A percentile compares a stretch with the other conserved stretches of the same genome.
Conservation (phyloP, 2,888 invertebrate species). For the Nomada hirtipes region DNA sequence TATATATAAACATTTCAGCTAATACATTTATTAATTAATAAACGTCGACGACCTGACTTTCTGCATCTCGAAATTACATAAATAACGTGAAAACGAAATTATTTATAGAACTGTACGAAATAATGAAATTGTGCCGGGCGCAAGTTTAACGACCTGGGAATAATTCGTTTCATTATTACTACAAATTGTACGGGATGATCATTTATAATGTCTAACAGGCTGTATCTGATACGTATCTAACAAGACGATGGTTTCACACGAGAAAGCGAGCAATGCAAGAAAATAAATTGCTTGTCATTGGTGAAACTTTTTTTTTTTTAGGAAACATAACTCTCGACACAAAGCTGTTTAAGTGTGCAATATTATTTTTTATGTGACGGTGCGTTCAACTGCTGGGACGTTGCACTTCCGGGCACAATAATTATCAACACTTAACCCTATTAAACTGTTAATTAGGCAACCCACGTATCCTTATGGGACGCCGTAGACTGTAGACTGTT, state of each 20-base stretch:
- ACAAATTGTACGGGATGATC: background rate
- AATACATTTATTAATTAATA: too few species aligned
- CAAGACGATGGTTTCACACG: background rate
- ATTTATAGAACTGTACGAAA: too few species aligned
- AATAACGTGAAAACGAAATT: too few species aligned
- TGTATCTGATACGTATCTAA: background rate
- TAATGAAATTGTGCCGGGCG: too few species aligned
- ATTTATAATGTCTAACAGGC: background rate
- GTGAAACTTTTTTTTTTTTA: background rate
- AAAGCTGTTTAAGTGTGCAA: slow-evolving; percentile 12
- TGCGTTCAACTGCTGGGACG: slow-evolving; percentile 39
- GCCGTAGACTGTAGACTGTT: slow-evolving; percentile 22
- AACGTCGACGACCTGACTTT: too few species aligned
- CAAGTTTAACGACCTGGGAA: background rate
- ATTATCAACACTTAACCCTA: slow-evolving; percentile 75
- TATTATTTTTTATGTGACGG: background rate
- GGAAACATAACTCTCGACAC: background rate
- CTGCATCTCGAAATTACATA: too few species aligned
- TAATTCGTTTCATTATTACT: background rate
- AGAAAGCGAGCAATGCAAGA: background rate
- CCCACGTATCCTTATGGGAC: slow-evolving; percentile 61
- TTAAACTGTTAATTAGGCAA: slow-evolving; percentile 75
- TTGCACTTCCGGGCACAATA: slow-evolving; percentile 71
- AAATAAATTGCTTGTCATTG: background rate
- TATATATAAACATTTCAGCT: too few species aligned